Base-by-base conservation (phyloP, 2,888 invertebrate genomes). In the Abscondita cerata region DNA sequence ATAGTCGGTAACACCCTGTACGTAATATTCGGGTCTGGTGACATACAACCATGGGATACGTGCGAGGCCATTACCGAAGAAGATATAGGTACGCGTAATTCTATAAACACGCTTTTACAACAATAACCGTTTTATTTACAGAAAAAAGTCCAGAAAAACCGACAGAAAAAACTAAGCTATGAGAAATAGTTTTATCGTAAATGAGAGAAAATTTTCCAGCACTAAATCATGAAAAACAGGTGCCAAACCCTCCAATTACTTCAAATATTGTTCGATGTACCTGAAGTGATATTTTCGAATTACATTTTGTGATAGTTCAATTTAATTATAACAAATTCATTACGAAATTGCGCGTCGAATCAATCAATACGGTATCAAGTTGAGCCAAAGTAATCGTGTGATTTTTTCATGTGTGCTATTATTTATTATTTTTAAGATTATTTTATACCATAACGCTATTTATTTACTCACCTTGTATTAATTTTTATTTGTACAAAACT, bases 1-100 rank as follows among this genome's bases (percentile, higher is more conserved):
- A 82, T 90, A 59, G 77, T 87, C 44, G 87, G 90, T 18, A 89
- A 90, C 73, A 78, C 89, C 2, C 83, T 90, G 70, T 93, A 89
- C 76, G 73, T 91, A 1, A 74, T 89, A 9, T 92, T 90, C 73
- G 87, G 89, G 20, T 86, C 86, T 51, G 87, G 87, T 4, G 83
- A 86, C 62, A 81, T 84, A 0, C 93, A 93, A 74, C 74, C 83
- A 2, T 93, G 93, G 93, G 90, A 91, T 69, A 44, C 44, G 4
- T 44, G 44, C n/a, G 44, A 44, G n/a, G 44, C 44, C n/a, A 18
- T 18, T 3, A 15, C n/a, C 19, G 44, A 44, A 11, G 44, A 44
- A 6, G 44, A 44, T 19, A 44, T 44, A 19, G 40, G 40, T 40
- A 36, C 25, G 25, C 6, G 11, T 8, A 36, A 36, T 31, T 9